phyloP scores from a whole-genome alignment of 2,888 invertebrate genomes.

The Prosapia bicincta region DNA sequence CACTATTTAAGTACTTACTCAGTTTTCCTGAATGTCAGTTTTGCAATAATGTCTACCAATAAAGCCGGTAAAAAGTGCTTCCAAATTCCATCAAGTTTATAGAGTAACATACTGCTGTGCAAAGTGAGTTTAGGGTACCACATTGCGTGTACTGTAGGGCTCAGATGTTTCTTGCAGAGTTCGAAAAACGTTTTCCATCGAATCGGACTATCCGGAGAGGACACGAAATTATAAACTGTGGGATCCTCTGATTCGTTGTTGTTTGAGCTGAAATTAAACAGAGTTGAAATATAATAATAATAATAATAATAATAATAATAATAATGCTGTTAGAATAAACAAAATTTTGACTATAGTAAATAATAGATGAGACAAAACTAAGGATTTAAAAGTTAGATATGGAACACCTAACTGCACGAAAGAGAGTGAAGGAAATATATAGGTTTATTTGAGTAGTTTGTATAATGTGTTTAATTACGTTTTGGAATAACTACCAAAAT shows the following conservation, averaged over 20 bases:
- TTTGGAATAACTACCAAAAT: too few species aligned
- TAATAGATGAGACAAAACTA: too few species aligned
- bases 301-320: too few species aligned
- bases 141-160: conserved; percentile 39
- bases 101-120: conserved; percentile 53
- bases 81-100: conserved; percentile 55
- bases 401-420: too few species aligned
- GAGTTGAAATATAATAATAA: too few species aligned
- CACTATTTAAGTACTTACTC: conserved; percentile 9
- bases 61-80: conserved; percentile 70
- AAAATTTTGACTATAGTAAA: too few species aligned
- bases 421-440: too few species aligned
- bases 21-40: conserved; percentile 19
- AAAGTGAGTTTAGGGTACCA: conserved; percentile 55
- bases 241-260: conserved; percentile 14
- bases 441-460: too few species aligned
- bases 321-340: too few species aligned
- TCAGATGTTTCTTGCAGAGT: conserved; percentile 52
- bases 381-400: too few species aligned
- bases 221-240: conserved; percentile 77
- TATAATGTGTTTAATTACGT: too few species aligned
- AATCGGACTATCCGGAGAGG: conserved; percentile 71
- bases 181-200: conserved; percentile 69
- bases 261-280: conserved; percentile 19
- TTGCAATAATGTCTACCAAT: conserved; percentile 53